These are phyloP conservation scores for Ectemnius continuus DNA, from an alignment of 2,888 invertebrate genomes.

Conservation along the genomic window DNA sequence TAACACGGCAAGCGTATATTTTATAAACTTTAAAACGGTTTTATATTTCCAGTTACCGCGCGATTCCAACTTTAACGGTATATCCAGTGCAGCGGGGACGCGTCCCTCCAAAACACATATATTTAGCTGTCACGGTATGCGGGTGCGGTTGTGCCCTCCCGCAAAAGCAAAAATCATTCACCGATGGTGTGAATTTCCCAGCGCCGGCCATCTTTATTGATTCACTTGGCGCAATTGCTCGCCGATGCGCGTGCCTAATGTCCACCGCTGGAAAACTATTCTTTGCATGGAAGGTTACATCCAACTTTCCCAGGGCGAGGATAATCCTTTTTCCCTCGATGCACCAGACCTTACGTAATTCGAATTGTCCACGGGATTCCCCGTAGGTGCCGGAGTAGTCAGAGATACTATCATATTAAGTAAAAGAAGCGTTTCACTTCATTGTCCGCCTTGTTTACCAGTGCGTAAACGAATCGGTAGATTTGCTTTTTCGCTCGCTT, in stretches of 20 bases:
- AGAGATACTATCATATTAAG: no score
- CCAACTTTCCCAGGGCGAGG: no score
- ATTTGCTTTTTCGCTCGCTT: no score
- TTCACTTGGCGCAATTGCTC: not conserved
- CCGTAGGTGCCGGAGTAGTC: no score
- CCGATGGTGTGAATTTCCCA: not conserved
- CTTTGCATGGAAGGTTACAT: no score
- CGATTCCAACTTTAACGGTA: not conserved
- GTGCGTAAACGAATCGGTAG: no score
- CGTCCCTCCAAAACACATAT: not conserved
- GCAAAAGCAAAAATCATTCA: not conserved
- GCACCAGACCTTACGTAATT: no score
- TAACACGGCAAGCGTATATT: slow-evolving; percentile 28
- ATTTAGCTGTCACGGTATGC: not conserved
- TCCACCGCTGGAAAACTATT: no score
- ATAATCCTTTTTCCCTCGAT: no score
- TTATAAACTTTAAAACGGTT: slow-evolving; percentile 21
- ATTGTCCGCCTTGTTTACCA: no score
- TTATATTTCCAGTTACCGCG: slow-evolving; percentile 1
- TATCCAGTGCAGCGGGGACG: not conserved
- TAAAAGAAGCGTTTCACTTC: no score
- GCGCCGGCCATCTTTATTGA: not conserved
- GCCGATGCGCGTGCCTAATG: not conserved
- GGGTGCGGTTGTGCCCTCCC: not conserved
- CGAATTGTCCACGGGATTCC: no score